These are phyloP conservation scores for Marasmarcha lunaedactyla DNA, from an alignment of 2,888 invertebrate species.

Conservation along the genomic window DNA sequence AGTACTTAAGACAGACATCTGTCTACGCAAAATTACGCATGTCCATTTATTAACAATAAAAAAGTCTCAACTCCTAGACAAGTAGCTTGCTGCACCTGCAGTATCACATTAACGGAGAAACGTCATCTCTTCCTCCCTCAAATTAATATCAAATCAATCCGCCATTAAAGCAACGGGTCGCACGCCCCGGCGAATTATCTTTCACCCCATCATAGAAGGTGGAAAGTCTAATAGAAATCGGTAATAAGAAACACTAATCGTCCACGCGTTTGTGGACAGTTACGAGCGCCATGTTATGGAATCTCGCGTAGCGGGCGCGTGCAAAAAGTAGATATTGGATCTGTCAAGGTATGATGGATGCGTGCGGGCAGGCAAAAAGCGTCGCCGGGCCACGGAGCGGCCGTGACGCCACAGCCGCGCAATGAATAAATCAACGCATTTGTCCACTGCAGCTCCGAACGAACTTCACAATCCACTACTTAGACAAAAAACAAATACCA, in stretches of 20 bases:
- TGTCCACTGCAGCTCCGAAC: not conserved
- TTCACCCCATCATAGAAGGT: constrained; percentile 62
- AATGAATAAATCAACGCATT: not conserved
- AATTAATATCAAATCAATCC: constrained; percentile 68
- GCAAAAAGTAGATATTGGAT: constrained; percentile 67
- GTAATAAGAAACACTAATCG: constrained; percentile 60
- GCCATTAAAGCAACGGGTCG: constrained; percentile 58
- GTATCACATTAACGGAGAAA: constrained; percentile 22
- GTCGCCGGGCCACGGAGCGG: constrained; percentile 45
- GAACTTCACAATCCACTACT: not conserved
- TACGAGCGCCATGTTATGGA: constrained; percentile 38
- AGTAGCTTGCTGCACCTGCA: constrained; percentile 24
- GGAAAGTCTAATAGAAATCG: constrained; percentile 67
- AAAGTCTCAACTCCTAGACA: constrained; percentile 37
- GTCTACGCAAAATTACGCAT: constrained; percentile 1
- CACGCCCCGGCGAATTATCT: constrained; percentile 62
- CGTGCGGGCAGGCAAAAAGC: constrained; percentile 46
- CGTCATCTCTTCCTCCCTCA: constrained; percentile 44
- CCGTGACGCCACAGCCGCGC: constrained; percentile 27
- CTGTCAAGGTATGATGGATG: constrained; percentile 67
- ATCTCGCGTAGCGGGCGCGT: constrained; percentile 31
- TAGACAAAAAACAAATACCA: not conserved
- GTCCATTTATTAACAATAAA: constrained; percentile 20
- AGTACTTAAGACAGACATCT: not conserved
- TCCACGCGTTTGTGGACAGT: constrained; percentile 43